A percentile compares a stretch with the other conserved stretches of the same genome.
Evolutionary conservation across 2,797 vertebrate genomes (phyloP).

Genomic region (Hippopotamyrus pictus): DNA sequence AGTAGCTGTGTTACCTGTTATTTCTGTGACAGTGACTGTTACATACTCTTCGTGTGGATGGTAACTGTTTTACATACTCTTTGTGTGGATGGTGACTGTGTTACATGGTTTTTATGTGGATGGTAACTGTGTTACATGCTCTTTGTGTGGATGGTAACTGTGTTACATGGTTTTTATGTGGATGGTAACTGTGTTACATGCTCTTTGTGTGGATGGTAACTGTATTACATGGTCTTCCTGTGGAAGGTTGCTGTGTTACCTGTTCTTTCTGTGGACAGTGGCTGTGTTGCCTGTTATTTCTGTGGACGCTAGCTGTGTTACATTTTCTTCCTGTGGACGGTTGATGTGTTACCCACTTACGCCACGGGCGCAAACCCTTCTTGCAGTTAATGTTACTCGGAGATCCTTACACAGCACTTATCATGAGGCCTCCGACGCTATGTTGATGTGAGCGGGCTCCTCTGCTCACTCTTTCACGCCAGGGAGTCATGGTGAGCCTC

Average conservation of each 20-base stretch:
- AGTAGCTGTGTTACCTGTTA: background rate
- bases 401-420: background rate
- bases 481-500: conserved; percentile 22
- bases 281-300: background rate
- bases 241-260: background rate
- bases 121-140: background rate
- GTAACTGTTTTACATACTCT: background rate
- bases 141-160: background rate
- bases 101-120: background rate
- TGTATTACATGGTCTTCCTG: background rate
- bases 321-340: background rate
- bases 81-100: background rate
- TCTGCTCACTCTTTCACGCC: background rate
- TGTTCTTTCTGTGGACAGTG: background rate
- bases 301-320: background rate
- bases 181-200: background rate
- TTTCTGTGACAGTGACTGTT: background rate
- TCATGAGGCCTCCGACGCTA: conserved; percentile 6
- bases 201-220: background rate
- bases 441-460: background rate
- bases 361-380: background rate
- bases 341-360: background rate
- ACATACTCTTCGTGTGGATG: background rate
- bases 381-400: background rate
- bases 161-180: background rate